These are phyloP conservation scores for Bothrops jararaca DNA, from an alignment of 2,113 vertebrate genomes.

Conservation along the genomic window DNA sequence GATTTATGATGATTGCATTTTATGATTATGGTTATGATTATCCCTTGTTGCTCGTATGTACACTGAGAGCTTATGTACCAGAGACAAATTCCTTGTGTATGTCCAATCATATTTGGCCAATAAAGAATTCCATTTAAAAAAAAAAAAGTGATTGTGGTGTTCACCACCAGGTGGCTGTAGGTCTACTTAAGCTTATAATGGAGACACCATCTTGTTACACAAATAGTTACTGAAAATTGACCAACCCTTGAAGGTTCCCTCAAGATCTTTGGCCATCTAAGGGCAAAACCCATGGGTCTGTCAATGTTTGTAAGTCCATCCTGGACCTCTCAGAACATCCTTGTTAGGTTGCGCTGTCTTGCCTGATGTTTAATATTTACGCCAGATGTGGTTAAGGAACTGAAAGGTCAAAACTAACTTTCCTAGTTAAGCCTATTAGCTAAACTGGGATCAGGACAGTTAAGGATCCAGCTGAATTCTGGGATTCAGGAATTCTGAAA, in stretches of 20 bases:
- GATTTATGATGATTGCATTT: too few relatives aligned
- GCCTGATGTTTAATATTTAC: too few relatives aligned
- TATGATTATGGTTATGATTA: too few relatives aligned
- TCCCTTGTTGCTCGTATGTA: too few relatives aligned
- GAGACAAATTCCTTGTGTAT: too few relatives aligned
- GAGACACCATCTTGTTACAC: neutral
- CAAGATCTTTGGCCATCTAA: neutral
- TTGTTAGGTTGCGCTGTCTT: neutral
- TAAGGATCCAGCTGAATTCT: neutral
- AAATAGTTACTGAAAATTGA: neutral
- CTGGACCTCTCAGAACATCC: neutral
- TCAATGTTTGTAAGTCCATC: neutral
- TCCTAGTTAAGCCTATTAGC: neutral
- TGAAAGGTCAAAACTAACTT: neutral
- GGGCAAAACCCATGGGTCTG: neutral
- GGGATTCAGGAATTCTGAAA: neutral
- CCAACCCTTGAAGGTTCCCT: neutral
- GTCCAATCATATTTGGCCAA: too few relatives aligned
- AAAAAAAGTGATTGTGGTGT: neutral
- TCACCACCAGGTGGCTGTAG: conserved; percentile 9
- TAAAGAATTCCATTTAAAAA: too few relatives aligned
- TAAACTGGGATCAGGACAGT: neutral
- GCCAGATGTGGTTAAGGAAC: neutral
- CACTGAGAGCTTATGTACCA: too few relatives aligned
- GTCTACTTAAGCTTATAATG: neutral